A percentile compares a stretch with the other conserved stretches of the same genome.
Conservation (phyloP, 2,888 invertebrate species). For the Polylopha cassiicola region DNA sequence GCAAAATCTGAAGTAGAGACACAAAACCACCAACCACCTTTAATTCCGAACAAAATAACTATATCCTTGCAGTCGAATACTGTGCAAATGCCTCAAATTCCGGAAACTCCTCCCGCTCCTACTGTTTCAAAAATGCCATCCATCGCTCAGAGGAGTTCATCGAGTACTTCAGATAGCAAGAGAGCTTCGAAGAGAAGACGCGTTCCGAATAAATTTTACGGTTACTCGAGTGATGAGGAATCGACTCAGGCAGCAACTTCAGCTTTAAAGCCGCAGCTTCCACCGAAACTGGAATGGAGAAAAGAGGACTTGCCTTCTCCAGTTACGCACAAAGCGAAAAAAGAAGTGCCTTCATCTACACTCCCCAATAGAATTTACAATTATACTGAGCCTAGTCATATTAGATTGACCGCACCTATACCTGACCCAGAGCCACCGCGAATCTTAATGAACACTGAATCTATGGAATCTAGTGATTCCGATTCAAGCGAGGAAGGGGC, state of each 20-base stretch:
- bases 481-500: constrained; percentile 76
- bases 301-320: constrained; percentile 83
- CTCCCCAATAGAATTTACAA: constrained; percentile 56
- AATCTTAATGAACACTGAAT: constrained; percentile 67
- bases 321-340: constrained; percentile 65
- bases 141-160: constrained; percentile 32
- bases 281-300: constrained; percentile 83
- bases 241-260: constrained; percentile 69
- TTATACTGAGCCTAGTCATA: constrained; percentile 63
- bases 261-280: constrained; percentile 75
- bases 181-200: constrained; percentile 87
- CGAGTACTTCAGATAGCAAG: constrained; percentile 76
- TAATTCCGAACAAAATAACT: constrained; percentile 66
- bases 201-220: constrained; percentile 91
- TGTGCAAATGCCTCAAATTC: constrained; percentile 69
- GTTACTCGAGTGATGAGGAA: constrained; percentile 92
- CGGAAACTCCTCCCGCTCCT: constrained; percentile 44
- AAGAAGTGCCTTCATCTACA: constrained; percentile 65
- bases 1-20: constrained; percentile 47
- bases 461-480: constrained; percentile 69
- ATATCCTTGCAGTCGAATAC: constrained; percentile 72
- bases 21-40: constrained; percentile 34
- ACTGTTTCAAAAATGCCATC: constrained; percentile 24
- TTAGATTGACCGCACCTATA: constrained; percentile 68
- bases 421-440: constrained; percentile 69